phyloP scores from a whole-genome alignment of 2,797 vertebrate species.

The Crypturellus tataupa region DNA sequence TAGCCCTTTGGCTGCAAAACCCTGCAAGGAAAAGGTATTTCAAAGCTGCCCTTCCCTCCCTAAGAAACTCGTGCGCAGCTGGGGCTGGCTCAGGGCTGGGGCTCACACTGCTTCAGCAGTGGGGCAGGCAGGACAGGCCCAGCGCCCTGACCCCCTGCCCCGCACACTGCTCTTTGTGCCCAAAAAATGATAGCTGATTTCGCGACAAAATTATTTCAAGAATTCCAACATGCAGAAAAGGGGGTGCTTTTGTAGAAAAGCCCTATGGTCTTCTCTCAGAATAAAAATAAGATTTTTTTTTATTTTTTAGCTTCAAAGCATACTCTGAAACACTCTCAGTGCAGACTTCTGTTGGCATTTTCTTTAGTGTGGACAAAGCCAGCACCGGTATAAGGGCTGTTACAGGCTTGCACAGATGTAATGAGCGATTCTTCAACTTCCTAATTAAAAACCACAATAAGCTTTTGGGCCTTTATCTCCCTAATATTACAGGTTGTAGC shows the following conservation, averaged over 20 bases:
- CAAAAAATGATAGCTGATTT: neutral
- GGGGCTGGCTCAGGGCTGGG: too few species aligned
- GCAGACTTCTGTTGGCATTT: neutral
- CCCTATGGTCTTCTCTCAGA: neutral
- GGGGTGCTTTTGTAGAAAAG: neutral
- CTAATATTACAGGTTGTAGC: slow-evolving; percentile 51
- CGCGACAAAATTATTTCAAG: neutral
- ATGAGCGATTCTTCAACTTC: slow-evolving; percentile 32
- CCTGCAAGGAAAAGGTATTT: too few species aligned
- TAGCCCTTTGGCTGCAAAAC: neutral
- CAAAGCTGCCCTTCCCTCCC: too few species aligned
- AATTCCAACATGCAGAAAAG: neutral
- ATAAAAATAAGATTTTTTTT: neutral
- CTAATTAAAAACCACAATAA: slow-evolving; percentile 55
- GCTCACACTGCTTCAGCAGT: too few species aligned
- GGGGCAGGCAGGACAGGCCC: too few species aligned
- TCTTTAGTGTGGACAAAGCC: neutral
- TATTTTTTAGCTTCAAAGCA: neutral
- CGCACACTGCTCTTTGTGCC: neutral
- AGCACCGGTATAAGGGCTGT: neutral
- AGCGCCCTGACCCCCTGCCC: too few species aligned
- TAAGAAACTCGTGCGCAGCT: neutral
- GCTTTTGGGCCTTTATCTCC: slow-evolving; percentile 24
- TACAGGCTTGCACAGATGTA: slow-evolving; percentile 15
- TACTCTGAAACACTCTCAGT: neutral